Base-by-base conservation (phyloP, 2,113 vertebrate species). In the Picathartes gymnocephalus region DNA sequence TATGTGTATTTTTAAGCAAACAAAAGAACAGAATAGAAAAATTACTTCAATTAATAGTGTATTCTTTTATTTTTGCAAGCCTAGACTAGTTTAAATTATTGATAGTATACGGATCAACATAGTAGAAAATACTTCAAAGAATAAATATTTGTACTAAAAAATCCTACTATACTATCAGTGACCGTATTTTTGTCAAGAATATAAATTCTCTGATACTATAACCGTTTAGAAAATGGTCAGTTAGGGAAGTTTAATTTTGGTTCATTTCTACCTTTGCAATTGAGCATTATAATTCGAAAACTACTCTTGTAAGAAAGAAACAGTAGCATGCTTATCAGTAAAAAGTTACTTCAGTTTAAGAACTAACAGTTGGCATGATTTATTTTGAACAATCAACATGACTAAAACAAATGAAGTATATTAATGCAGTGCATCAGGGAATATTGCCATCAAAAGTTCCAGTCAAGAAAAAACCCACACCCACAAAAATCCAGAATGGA, bases 401-500 rank as follows among this genome's bases (percentile, higher is more conserved):
- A 81, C 85, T 91, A 64, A 84, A 91, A 58, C 45, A 80, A 57
- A 89, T 56, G 44, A 91, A 39, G 27, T 62, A 50, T 48, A 94
- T 62, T 81, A 69, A 88, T 37, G 44, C 13, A 80, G 71, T 40
- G 27, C 62, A 62, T 51, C 37, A 70, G 77, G 68, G 79, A 95
- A 95, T 92, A 94, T 24, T 88, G 68, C 85, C 88, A 94, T 95
- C 44, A 66, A 27, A 91, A 80, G 45, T 80, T 88, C 71, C 66
- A 90, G 61, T 56, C 23, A 54, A 44, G 64, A 10, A 60, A 77
- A 91, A 88, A 23, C 6, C 3, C 53, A 87, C 61, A 88, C 30
- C 57, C 78, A 89, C 39, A 89, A 90, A 95, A 95, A 88, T 88
- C 56, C 91, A 82, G 90, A 91, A 48, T 0, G 11, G 48, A 84